Evolutionary conservation across 2,888 invertebrate species (phyloP), one percentile per base, ranked within the genome.

Genomic region (Rosalia funebris): DNA sequence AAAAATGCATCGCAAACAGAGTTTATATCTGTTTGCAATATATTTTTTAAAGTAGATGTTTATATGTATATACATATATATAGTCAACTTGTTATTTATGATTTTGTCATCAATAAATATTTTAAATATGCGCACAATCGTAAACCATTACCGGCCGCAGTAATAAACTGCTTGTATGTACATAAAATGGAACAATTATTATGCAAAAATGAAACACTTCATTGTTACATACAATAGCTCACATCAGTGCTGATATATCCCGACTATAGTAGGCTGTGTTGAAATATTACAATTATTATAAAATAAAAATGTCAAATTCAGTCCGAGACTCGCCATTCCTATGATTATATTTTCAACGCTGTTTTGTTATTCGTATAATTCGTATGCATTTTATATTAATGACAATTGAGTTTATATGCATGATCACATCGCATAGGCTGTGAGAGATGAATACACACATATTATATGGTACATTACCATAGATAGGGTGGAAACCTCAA

Each of bases 331-430:
- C 53, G 20, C 39, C 34, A n/a, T n/a, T n/a, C n/a, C n/a, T 64
- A 58, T 61, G 58, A 64, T 64, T 64, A 56, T 60, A 57, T 58
- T 64, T 63, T 64, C 60, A 56, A 56, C 45, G 55, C 53, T 20
- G 45, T 55, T 52, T 52, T 58, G 55, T 58, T 60, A 55, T 61
- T 58, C 52, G 41, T 54, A 36, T 57, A 56, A 48, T 47, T 50
- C 55, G 61, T 58, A 57, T 64, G 53, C 60, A 61, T 64, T 64
- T n/a, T 47, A 53, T 58, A 57, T 58, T 60, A 64, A 57, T 61
- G 58, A 55, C 48, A 64, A 61, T 55, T 46, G 46, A 44, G 50
- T 58, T 60, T 55, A 54, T 52, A 63, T 56, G 55, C 52, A 46
- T 20, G 16, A 20, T 11, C 19, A 19, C 19, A 36, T 48, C 19